Evolutionary conservation across 2,888 invertebrate genomes (phyloP), one percentile per base, ranked within the genome.

Genomic region (Acrobasis suavella): DNA sequence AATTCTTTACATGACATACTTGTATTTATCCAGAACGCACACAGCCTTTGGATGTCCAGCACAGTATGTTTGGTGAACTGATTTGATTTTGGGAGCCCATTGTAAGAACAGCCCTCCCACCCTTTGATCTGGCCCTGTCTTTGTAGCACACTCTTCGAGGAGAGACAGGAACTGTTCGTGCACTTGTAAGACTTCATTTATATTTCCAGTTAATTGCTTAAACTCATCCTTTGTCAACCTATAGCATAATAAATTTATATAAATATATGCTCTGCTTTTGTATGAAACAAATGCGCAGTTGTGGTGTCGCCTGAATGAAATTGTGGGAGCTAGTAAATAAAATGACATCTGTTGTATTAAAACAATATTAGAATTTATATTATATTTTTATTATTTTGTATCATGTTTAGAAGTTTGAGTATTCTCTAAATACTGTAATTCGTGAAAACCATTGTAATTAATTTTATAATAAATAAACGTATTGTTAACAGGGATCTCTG

Each of bases 11-110:
- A 52, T 9, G 1, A 89, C 94, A 92, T 89, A 98, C 98, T 97
- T 97, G 84, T 97, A 96, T 85, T 96, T 96, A 85, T 98, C 98
- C 73, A 99, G 93, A 74, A 99, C 95, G 80, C 97, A 96, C 56
- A 98, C 98, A 69, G 98, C 98, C 86, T 95, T 95, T 0, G 99
- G 99, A 93, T 99, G 99, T 71, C 97, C 95, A 63, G 96, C 95
- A 88, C 99, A 99, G 86, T 99, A 99, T 14, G 94, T 93, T 77
- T 96, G 95, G 84, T 99, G 98, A 12, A 98, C 95, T 70, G 93
- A 91, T 88, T 98, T 98, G 72, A 97, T 94, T 78, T 94, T 94
- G 17, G 96, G 95, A 6, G 97, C 97, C 89, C 96, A 95, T 65
- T 96, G 96, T 65, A 99, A 89, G 85, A 99, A 98, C 12, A 98